Evolutionary conservation across 1,140 invertebrate genomes (phyloP), one percentile per base, ranked within the genome.

Genomic region (Cydia strobilella): DNA sequence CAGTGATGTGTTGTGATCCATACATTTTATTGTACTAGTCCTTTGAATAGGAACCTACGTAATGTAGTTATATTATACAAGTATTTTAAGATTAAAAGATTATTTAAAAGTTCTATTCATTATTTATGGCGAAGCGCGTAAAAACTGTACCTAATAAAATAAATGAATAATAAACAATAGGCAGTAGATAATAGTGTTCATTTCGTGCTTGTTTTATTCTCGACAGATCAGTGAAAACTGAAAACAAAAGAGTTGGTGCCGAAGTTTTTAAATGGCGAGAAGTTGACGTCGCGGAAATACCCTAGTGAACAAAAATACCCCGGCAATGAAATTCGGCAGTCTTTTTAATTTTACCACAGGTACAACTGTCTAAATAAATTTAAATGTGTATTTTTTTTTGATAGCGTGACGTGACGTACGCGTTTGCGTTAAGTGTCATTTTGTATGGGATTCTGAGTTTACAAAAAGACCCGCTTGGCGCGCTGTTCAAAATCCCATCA

Each of bases 141-240:
- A 82, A 77, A 84, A 85, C 81, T 82, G 84, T 88, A 88, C 86
- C 86, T 88, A 79, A 81, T 79, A 76, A 79, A 77, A 75, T 66
- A 77, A 79, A 76, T 76, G 54, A 71, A 54, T 23, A 73, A 65
- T 74, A 76, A 69, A 69, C 65, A 42, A 69, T 69, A 69, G 65
- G 65, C 65, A 39, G 65, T 69, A 69, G 25, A 69, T 15, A 20
- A 69, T 23, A 69, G 65, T 69, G 27, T 35, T 65, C 27, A 42
- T 35, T 35, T 35, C n/a, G 35, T 69, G 65, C 65, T 69, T 69
- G 65, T 69, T 69, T 69, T 69, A 69, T 69, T 69, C 65, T 69
- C n/a, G 45, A 18, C 25, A 13, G 42, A 15, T 45, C 12, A 51
- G 15, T 6, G 48, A 18, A 9, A 51, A 18, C 48, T 69, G n/a